A percentile compares a stretch with the other conserved stretches of the same genome.
Conservation (phyloP, 2,113 vertebrate species). For the Himantopus leucocephalus region DNA sequence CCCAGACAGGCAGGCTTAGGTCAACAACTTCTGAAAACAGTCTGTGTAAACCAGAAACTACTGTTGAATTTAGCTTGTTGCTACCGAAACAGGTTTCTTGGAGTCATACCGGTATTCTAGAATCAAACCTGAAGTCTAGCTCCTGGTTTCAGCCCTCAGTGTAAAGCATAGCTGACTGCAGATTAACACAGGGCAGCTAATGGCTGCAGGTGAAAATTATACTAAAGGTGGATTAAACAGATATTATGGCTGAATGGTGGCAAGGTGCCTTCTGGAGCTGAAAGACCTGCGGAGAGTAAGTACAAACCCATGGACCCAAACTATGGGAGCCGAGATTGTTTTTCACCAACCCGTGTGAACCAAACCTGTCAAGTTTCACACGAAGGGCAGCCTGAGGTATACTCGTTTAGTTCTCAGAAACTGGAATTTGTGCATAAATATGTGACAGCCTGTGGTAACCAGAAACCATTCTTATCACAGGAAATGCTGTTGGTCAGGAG, state of each 20-base stretch:
- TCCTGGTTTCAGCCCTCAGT: not conserved
- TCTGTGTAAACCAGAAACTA: not conserved
- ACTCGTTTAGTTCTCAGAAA: not conserved
- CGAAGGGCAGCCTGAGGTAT: not conserved
- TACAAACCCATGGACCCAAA: not conserved
- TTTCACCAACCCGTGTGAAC: not conserved
- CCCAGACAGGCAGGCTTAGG: not conserved
- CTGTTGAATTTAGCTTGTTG: not conserved
- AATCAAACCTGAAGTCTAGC: not conserved
- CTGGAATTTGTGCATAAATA: conserved; percentile 15
- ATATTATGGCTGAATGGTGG: not conserved
- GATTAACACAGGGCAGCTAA: not conserved
- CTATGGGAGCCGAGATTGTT: not conserved
- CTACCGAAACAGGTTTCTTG: not conserved
- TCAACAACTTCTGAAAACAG: not conserved
- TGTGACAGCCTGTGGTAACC: not conserved
- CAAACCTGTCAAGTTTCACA: conserved; percentile 17
- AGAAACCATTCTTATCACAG: conserved; percentile 32
- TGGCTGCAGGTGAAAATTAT: not conserved
- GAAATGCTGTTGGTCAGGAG: conserved; percentile 23
- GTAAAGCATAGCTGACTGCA: not conserved
- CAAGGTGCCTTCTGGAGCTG: fast-evolving
- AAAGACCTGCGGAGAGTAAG: not conserved
- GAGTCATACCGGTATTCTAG: not conserved
- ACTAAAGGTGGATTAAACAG: not conserved